Base-by-base conservation (phyloP, 2,113 vertebrate genomes). In the Tupaia chinensis region DNA sequence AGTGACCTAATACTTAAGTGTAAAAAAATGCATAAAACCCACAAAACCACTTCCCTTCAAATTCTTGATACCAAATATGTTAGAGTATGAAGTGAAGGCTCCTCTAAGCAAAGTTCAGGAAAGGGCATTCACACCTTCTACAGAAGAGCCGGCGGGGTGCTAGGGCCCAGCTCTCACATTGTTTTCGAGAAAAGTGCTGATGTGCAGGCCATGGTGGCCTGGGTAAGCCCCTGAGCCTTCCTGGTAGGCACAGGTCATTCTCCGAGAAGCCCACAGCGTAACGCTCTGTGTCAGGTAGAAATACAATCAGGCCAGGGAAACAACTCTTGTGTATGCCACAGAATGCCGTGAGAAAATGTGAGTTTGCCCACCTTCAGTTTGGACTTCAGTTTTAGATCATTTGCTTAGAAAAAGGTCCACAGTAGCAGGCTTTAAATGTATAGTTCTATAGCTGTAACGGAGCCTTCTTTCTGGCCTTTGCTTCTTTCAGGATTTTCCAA, bases 11-110 rank as follows among this genome's bases (percentile, higher is more conserved):
- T 91, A 69, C 8, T 83, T 85, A 23, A 72, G 96, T 81, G 61
- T 93, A 69, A 95, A 82, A 65, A 84, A 63, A 53, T 10, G n/a
- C 63, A 87, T 58, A 3, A 44, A 96, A 83, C 20, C 92, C 95
- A 91, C 74, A 96, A 98, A 98, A 92, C 98, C 98, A 98, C 98
- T 98, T 99, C 98, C 98, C 89, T 97, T 97, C 79, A 34, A 87
- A 87, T 97, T 98, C 97, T 97, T 88, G 60, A 93, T 70, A 92
- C 53, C 14, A 56, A 72, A 44, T 23, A 9, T 63, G 22, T 54
- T 32, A 76, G 14, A 60, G 77, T 23, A 65, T 68, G 69, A 87
- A 94, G 54, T 7, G 85, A 95, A 17, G 25, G 54, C 44, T 68
- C 9, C 22, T 81, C 58, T 65, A 25, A 65, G 91, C 77, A 29